A percentile compares a stretch with the other conserved stretches of the same genome.
These are phyloP conservation scores for Sceloporus tristichus DNA, from an alignment of 2,113 vertebrate species.

Conservation along the genomic window DNA sequence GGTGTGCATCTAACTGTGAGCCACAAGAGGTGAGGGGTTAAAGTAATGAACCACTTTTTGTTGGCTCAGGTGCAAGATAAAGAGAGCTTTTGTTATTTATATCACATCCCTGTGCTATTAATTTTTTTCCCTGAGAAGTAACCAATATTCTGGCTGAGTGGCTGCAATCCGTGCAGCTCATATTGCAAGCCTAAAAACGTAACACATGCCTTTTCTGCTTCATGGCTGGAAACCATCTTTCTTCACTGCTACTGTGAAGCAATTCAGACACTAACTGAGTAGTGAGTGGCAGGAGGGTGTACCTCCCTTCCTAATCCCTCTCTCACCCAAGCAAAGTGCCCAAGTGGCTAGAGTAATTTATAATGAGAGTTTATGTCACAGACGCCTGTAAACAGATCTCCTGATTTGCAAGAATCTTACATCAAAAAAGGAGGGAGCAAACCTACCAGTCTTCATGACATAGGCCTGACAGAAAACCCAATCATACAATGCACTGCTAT, in stretches of 20 bases:
- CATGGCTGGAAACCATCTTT: conserved; percentile 39
- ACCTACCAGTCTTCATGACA: background rate
- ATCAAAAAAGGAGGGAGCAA: background rate
- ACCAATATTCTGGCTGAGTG: conserved; percentile 38
- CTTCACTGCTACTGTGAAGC: background rate
- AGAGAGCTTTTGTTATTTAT: conserved; percentile 63
- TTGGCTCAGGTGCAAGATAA: conserved; percentile 50
- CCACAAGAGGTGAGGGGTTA: conserved; percentile 65
- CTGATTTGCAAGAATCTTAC: background rate
- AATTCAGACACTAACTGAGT: background rate
- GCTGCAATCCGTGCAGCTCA: conserved; percentile 51
- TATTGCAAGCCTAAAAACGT: conserved; percentile 60
- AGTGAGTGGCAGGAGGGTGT: background rate
- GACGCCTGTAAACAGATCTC: background rate
- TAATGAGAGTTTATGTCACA: background rate
- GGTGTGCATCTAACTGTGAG: conserved; percentile 64
- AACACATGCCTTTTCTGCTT: conserved; percentile 51
- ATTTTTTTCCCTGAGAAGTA: conserved; percentile 42
- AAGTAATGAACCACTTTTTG: conserved; percentile 62
- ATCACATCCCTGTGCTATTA: conserved; percentile 58
- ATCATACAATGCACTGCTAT: too few relatives aligned
- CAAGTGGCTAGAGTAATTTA: background rate
- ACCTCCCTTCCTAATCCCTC: background rate
- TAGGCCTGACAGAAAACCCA: too few relatives aligned
- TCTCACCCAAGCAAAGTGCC: background rate